phyloP scores from a whole-genome alignment of 92 coral and sea anemone genomes.

The Porites evermanni region DNA sequence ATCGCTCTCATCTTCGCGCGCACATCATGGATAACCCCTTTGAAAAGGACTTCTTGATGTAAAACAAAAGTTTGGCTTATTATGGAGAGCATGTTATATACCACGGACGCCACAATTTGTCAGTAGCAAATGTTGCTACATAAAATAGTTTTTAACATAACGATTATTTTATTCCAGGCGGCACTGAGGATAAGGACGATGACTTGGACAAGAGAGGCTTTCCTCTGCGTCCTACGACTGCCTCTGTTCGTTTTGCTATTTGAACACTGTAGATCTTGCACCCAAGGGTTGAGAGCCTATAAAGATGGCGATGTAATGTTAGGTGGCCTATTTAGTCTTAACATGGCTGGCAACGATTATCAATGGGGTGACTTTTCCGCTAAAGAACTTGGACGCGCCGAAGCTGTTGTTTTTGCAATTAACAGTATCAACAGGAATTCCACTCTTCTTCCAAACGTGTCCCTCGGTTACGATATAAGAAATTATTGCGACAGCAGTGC shows the following conservation, averaged over 20 bases:
- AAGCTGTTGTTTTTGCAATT: constrained; percentile 80
- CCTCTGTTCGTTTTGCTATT: background rate
- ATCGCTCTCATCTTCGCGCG: too few relatives aligned
- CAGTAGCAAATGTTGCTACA: too few relatives aligned
- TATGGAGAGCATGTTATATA: too few relatives aligned
- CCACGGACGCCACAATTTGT: too few relatives aligned
- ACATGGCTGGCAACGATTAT: constrained; percentile 62
- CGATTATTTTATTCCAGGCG: background rate
- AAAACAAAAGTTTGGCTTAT: too few relatives aligned
- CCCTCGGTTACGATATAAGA: constrained; percentile 77
- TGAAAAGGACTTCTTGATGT: too few relatives aligned
- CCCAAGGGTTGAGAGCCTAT: background rate
- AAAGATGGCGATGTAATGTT: constrained; percentile 67
- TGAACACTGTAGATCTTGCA: background rate
- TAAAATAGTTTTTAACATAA: too few relatives aligned
- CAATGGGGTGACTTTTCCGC: constrained; percentile 62
- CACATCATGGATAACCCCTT: too few relatives aligned
- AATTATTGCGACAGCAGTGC: constrained; percentile 74
- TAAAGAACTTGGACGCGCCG: constrained; percentile 74
- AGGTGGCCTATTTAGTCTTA: constrained; percentile 71
- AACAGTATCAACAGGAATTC: constrained; percentile 70
- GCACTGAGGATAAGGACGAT: background rate
- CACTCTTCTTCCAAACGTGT: constrained; percentile 65
- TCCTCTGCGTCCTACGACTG: background rate
- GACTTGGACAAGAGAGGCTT: background rate